Conservation (phyloP, 2,888 invertebrate genomes). For the Orthonychiurus folsomi region DNA sequence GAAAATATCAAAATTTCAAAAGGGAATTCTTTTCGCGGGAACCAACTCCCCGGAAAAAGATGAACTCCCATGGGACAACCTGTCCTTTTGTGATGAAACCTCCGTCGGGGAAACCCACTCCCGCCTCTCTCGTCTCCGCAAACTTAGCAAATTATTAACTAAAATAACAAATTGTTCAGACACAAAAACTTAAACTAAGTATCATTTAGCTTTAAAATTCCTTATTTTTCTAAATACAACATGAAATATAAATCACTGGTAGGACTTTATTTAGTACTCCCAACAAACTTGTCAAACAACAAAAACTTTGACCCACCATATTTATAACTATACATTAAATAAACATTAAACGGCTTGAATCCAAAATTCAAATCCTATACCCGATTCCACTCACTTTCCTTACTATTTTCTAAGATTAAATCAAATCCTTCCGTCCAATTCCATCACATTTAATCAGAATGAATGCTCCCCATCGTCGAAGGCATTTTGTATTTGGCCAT, state of each 20-base stretch:
- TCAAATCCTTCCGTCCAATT: too few relatives aligned
- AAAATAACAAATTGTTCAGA: background rate
- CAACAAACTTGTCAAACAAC: too few relatives aligned
- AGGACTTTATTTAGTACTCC: too few relatives aligned
- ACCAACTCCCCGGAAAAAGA: background rate
- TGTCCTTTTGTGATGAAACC: background rate
- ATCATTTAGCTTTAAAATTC: background rate
- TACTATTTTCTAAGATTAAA: too few relatives aligned
- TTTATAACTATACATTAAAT: too few relatives aligned
- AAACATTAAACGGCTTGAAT: too few relatives aligned
- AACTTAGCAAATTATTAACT: background rate
- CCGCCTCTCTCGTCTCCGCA: background rate
- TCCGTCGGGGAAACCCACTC: background rate
- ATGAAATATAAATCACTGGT: too few relatives aligned
- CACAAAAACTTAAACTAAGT: background rate
- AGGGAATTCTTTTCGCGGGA: background rate
- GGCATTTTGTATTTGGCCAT: too few relatives aligned
- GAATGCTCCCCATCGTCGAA: background rate
- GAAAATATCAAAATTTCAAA: constrained; percentile 1
- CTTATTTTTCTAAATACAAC: background rate
- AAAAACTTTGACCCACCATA: too few relatives aligned
- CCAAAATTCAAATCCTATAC: too few relatives aligned
- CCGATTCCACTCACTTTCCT: too few relatives aligned
- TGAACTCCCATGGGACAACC: background rate
- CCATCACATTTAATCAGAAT: background rate